Percentiles rank a stretch among this genome's conserved stretches.
Evolutionary conservation across 2,797 vertebrate genomes (phyloP).

Genomic region (Typhlichthys subterraneus): DNA sequence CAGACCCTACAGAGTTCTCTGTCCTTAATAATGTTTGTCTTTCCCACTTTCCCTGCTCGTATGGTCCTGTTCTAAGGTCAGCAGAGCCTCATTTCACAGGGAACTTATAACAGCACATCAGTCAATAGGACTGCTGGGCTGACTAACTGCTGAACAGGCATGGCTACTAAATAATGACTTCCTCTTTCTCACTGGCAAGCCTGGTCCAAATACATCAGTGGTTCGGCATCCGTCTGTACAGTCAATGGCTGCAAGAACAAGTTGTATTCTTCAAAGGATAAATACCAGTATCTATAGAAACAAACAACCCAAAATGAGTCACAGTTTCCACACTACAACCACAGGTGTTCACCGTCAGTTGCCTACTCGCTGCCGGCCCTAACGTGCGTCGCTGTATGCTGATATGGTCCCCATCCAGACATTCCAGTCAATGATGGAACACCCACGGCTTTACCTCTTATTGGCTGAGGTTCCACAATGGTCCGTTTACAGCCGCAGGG

Average conservation of each 20-base stretch:
- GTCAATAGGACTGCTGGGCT: background rate
- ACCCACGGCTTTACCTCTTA: slow-evolving; percentile 45
- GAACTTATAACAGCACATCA: background rate
- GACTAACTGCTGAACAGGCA: slow-evolving; percentile 5
- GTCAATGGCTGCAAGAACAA: slow-evolving; percentile 20
- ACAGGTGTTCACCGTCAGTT: slow-evolving; percentile 54
- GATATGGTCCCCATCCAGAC: slow-evolving; percentile 29
- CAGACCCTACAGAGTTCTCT: slow-evolving; percentile 32
- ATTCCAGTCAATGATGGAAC: slow-evolving; percentile 15
- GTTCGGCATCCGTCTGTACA: slow-evolving; percentile 15
- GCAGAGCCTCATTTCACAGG: slow-evolving; percentile 2
- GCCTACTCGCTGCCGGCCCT: slow-evolving; percentile 7
- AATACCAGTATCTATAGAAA: slow-evolving; percentile 54
- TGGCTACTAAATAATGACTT: background rate
- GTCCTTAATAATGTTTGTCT: slow-evolving; percentile 55
- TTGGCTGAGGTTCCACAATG: slow-evolving; percentile 28
- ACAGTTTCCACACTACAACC: slow-evolving; percentile 54
- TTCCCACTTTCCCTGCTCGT: slow-evolving; percentile 23
- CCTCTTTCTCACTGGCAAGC: slow-evolving; percentile 2
- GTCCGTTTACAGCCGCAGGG: slow-evolving; percentile 24
- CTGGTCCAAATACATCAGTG: slow-evolving; percentile 11
- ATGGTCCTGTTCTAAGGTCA: slow-evolving; percentile 26
- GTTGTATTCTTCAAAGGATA: slow-evolving; percentile 36
- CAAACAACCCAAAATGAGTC: slow-evolving; percentile 54
- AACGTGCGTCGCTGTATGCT: slow-evolving; percentile 18